phyloP scores from a whole-genome alignment of 2,888 invertebrate genomes.

The Tipula unca region DNA sequence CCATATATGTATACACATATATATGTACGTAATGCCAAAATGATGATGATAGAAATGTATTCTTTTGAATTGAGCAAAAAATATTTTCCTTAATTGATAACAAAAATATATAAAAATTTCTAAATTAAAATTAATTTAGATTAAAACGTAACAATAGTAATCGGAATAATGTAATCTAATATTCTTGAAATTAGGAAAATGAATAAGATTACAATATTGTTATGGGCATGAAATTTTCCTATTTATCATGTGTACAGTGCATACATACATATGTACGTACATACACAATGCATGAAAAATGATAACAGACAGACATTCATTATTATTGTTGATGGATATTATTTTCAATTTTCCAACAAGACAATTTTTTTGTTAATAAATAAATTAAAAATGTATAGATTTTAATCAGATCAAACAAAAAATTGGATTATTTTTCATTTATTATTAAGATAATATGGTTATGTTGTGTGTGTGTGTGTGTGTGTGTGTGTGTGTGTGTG shows the following conservation, averaged over 20 bases:
- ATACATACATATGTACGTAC: no score
- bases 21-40: neutral
- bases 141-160: neutral
- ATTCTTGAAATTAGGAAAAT: neutral
- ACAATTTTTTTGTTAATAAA: neutral
- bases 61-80: neutral
- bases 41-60: neutral
- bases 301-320: neutral
- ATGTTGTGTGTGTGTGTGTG: neutral
- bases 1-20: neutral
- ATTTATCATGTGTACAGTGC: neutral
- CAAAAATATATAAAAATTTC: neutral
- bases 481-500: neutral
- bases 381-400: neutral
- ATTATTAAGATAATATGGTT: neutral
- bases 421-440: neutral
- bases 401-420: neutral
- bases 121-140: constrained; percentile 4
- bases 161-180: neutral
- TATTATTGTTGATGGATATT: neutral
- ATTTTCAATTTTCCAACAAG: neutral
- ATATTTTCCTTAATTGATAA: neutral
- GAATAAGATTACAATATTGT: neutral
- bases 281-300: neutral
- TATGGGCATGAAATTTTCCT: neutral